These are phyloP conservation scores for Caranx ignobilis DNA, from an alignment of 2,113 vertebrate genomes.

Conservation along the genomic window DNA sequence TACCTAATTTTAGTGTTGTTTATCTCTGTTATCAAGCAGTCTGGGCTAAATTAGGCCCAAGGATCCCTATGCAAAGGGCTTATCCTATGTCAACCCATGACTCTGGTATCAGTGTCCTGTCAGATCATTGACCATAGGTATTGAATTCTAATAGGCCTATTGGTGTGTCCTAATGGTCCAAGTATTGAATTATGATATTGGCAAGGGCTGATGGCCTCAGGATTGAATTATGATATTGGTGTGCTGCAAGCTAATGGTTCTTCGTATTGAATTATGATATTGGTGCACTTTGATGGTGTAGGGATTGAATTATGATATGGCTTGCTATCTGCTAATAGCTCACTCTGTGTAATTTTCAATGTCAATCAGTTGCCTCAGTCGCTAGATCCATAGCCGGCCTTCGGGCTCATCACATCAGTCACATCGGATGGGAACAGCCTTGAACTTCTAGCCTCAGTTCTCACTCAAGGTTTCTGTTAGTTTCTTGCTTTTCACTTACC, in stretches of 20 bases:
- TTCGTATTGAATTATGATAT: slow-evolving; percentile 84
- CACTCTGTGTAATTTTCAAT: slow-evolving; percentile 78
- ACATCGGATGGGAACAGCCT: slow-evolving; percentile 50
- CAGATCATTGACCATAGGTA: slow-evolving; percentile 82
- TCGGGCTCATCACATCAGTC: slow-evolving; percentile 62
- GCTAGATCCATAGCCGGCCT: slow-evolving; percentile 75
- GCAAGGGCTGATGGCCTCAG: slow-evolving; percentile 75
- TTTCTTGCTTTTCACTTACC: slow-evolving; percentile 4
- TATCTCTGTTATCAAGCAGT: slow-evolving; percentile 71
- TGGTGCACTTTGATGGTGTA: slow-evolving; percentile 78
- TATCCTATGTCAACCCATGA: slow-evolving; percentile 75
- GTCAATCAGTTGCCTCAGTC: slow-evolving; percentile 75
- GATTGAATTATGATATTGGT: slow-evolving; percentile 85
- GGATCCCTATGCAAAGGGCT: slow-evolving; percentile 51
- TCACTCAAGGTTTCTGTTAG: slow-evolving; percentile 28
- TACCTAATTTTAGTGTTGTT: slow-evolving; percentile 78
- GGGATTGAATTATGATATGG: slow-evolving; percentile 83
- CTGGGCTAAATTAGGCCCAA: slow-evolving; percentile 71
- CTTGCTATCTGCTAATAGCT: slow-evolving; percentile 81
- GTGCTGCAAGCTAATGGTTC: slow-evolving; percentile 78
- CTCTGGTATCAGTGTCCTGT: slow-evolving; percentile 76
- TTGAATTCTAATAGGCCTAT: slow-evolving; percentile 84
- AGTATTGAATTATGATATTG: slow-evolving; percentile 85
- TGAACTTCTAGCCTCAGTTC: slow-evolving; percentile 61
- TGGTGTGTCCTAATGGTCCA: slow-evolving; percentile 76